Evolutionary conservation across 2,113 vertebrate species (phyloP).

Genomic region (Alaudala cheleensis): DNA sequence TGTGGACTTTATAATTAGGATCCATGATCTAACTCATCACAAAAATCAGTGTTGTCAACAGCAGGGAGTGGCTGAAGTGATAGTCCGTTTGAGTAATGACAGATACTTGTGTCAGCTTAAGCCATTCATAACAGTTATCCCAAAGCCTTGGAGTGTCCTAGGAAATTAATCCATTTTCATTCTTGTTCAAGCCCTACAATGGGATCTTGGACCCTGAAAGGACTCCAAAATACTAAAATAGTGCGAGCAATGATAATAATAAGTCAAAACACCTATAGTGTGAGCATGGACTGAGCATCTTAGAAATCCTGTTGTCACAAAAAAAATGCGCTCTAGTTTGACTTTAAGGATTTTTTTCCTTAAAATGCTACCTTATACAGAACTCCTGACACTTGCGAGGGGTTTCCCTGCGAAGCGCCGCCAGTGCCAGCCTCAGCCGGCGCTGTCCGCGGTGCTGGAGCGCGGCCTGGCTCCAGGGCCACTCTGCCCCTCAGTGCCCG

Average conservation of each 20-base stretch:
- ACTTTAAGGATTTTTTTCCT: background rate
- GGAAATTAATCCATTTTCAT: background rate
- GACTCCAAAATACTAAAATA: background rate
- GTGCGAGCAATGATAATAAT: background rate
- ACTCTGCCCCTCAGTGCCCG: fast-evolving
- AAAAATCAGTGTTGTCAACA: background rate
- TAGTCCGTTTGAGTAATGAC: background rate
- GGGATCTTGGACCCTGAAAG: background rate
- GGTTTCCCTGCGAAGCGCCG: background rate
- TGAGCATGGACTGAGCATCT: background rate
- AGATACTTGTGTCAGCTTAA: background rate
- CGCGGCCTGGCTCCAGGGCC: fast-evolving
- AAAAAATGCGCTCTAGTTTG: background rate
- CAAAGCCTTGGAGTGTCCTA: background rate
- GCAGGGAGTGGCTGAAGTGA: background rate
- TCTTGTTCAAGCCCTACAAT: background rate
- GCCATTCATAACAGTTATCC: background rate
- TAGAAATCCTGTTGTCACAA: background rate
- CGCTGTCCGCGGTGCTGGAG: slow-evolving; percentile 45
- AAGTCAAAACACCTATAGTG: background rate
- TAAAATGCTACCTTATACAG: fast-evolving
- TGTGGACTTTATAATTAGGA: background rate
- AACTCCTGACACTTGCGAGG: fast-evolving
- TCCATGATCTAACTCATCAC: background rate
- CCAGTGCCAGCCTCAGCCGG: fast-evolving